Percentiles rank a stretch among this genome's conserved stretches.
phyloP scores from a whole-genome alignment of 2,113 vertebrate genomes.

The Phoxinus phoxinus region DNA sequence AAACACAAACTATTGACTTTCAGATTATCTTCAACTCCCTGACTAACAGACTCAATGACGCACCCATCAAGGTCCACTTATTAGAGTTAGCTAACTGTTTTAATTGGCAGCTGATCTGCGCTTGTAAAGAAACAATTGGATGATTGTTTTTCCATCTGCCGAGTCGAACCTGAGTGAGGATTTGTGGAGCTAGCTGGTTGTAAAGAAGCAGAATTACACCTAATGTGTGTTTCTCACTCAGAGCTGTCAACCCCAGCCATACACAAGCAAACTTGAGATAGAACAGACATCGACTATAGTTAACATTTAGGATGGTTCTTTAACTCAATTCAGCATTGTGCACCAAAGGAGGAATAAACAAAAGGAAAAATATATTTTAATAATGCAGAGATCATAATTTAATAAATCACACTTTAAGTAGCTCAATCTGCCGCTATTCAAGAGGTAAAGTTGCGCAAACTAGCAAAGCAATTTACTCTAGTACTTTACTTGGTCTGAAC shows the following conservation, averaged over 20 bases:
- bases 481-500: conserved; percentile 2
- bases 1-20: conserved; percentile 14
- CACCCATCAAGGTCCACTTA: neutral
- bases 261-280: neutral
- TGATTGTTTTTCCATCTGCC: neutral
- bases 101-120: neutral
- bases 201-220: neutral
- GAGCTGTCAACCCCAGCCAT: neutral
- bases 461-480: neutral
- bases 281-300: neutral
- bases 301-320: neutral
- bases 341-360: neutral
- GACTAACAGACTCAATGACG: neutral
- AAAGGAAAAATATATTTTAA: neutral
- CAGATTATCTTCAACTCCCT: neutral
- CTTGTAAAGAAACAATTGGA: conserved; percentile 21
- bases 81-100: neutral
- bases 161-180: neutral
- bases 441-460: neutral
- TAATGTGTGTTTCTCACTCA: conserved; percentile 14
- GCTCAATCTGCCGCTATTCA: neutral
- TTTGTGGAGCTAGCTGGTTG: conserved; percentile 17
- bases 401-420: too few relatives aligned
- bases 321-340: neutral
- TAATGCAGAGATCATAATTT: neutral